Evolutionary conservation across 2,888 invertebrate species (phyloP).

Genomic region (Zaprionus obscuricornis): DNA sequence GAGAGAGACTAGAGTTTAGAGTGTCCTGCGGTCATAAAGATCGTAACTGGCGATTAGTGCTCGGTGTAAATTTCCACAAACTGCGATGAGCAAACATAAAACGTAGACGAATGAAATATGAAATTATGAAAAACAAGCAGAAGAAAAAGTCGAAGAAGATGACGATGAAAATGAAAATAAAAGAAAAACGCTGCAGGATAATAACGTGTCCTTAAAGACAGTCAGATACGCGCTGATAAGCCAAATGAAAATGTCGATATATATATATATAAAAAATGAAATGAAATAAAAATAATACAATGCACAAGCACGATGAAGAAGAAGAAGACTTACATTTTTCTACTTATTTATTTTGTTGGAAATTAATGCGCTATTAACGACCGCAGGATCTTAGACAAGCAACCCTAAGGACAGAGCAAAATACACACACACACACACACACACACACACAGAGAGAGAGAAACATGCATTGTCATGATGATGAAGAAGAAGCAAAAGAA

Average conservation of each 20-base stretch:
- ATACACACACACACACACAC: slow-evolving; percentile 10
- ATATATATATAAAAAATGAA: background rate
- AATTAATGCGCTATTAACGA: slow-evolving; percentile 72
- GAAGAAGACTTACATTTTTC: slow-evolving; percentile 14
- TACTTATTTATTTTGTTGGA: slow-evolving; percentile 14
- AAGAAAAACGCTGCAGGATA: slow-evolving; percentile 32
- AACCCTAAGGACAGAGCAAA: too few species aligned
- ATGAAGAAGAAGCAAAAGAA: slow-evolving; percentile 5
- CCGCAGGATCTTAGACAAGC: slow-evolving; percentile 56
- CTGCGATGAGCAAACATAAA: slow-evolving; percentile 76
- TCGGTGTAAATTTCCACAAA: slow-evolving; percentile 73
- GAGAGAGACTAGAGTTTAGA: too few species aligned
- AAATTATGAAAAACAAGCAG: slow-evolving; percentile 75
- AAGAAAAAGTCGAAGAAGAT: too few species aligned
- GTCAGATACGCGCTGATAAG: slow-evolving; percentile 38
- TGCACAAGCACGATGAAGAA: slow-evolving; percentile 34
- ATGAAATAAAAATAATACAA: slow-evolving; percentile 37
- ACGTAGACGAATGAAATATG: slow-evolving; percentile 62
- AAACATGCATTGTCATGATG: slow-evolving; percentile 72
- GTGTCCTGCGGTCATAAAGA: slow-evolving; percentile 44
- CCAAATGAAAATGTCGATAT: slow-evolving; percentile 14
- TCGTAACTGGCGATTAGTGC: slow-evolving; percentile 43
- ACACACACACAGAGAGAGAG: background rate
- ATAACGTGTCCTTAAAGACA: slow-evolving; percentile 41
- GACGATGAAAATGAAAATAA: slow-evolving; percentile 13